Conservation (phyloP, 2,888 invertebrate species). For the Nemapogon koenigi region DNA sequence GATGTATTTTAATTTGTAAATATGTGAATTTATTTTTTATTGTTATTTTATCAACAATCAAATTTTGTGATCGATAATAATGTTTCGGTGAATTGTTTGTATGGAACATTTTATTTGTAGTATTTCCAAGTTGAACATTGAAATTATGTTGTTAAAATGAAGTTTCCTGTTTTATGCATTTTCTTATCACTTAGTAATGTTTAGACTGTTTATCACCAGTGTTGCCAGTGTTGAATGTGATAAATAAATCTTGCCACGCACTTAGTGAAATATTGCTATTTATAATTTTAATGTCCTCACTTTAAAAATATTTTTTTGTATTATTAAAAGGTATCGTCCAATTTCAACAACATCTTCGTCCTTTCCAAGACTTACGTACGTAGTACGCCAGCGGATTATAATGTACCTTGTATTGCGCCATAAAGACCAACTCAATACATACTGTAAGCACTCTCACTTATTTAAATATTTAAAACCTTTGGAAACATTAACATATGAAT, state of each 20-base stretch:
- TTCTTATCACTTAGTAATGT: no score
- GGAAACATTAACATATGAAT: no score
- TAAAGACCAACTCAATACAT: no score
- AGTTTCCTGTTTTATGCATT: no score
- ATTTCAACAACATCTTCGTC: conserved; percentile 60
- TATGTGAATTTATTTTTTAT: conserved; percentile 43
- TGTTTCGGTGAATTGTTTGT: conserved; percentile 41
- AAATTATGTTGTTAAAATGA: no score
- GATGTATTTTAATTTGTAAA: conserved; percentile 54
- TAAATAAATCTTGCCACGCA: conserved; percentile 54
- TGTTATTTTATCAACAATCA: conserved; percentile 40
- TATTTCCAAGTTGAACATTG: conserved; percentile 22
- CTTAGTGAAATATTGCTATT: conserved; percentile 24
- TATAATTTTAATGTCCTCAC: not conserved
- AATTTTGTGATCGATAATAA: conserved; percentile 42
- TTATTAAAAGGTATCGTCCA: conserved; percentile 34
- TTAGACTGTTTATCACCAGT: conserved; percentile 1
- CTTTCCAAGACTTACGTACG: conserved; percentile 60
- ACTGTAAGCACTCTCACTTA: no score
- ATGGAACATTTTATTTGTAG: conserved; percentile 41
- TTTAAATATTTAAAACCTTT: no score
- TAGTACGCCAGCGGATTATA: conserved; percentile 43
- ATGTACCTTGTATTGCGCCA: no score
- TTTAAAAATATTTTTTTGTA: not conserved
- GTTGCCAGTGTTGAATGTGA: conserved; percentile 43